A percentile compares a stretch with the other conserved stretches of the same genome.
Evolutionary conservation across 2,797 vertebrate species (phyloP).

Genomic region (Acanthiza pusilla): DNA sequence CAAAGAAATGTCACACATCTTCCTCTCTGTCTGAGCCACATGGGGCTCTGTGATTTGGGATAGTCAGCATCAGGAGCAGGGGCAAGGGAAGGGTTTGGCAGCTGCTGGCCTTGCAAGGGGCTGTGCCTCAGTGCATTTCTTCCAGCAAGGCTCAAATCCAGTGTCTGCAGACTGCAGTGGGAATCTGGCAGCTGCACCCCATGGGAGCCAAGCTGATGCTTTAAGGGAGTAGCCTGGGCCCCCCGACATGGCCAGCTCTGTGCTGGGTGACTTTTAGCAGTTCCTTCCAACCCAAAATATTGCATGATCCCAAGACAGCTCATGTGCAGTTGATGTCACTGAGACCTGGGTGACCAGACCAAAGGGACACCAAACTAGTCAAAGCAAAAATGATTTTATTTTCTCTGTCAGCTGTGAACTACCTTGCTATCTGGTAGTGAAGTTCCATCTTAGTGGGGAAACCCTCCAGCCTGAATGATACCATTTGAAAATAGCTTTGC

Average conservation of each 20-base stretch:
- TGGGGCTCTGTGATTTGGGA: rapidly evolving
- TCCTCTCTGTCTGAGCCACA: not conserved
- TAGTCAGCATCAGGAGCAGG: not conserved
- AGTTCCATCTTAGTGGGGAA: not conserved
- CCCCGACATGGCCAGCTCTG: not conserved
- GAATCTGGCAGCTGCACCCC: not conserved
- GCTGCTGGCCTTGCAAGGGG: not conserved
- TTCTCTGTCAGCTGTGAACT: not conserved
- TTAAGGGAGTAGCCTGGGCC: not conserved
- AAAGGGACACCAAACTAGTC: not conserved
- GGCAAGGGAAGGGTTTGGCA: not conserved
- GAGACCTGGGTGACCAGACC: not conserved
- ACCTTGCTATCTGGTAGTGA: not conserved
- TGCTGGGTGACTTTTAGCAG: not conserved
- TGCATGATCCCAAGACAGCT: not conserved
- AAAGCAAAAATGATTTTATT: not conserved
- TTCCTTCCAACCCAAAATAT: not conserved
- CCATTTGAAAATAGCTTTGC: not conserved
- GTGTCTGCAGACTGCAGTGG: not conserved
- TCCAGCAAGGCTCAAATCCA: not conserved
- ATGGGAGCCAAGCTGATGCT: not conserved
- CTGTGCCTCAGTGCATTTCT: not conserved
- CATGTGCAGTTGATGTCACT: not conserved
- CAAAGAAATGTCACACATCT: not conserved
- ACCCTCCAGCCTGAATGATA: not conserved